Percentiles rank a stretch among this genome's conserved stretches.
phyloP scores from a whole-genome alignment of 2,113 vertebrate genomes.

The Motacilla tschutschensis region DNA sequence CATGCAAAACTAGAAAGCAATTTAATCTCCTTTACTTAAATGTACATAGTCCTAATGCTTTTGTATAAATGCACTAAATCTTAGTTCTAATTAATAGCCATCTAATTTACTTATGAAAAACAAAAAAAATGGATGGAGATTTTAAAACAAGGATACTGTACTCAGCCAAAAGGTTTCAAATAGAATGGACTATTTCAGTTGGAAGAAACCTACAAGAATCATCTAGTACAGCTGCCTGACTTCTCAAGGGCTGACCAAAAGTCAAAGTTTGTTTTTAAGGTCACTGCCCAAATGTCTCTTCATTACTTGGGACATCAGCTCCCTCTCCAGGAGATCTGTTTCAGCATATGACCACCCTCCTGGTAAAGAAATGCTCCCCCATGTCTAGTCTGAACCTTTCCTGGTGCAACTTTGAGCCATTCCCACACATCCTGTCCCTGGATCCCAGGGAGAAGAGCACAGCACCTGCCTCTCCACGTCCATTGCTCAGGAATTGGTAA shows the following conservation, averaged over 20 bases:
- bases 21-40: background rate
- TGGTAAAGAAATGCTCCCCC: background rate
- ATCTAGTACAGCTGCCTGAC: background rate
- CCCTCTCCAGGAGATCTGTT: background rate
- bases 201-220: background rate
- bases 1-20: background rate
- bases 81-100: background rate
- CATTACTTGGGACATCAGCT: too few species aligned
- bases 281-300: background rate
- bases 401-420: background rate
- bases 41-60: background rate
- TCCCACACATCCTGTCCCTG: rapidly evolving
- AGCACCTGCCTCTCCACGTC: background rate
- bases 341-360: background rate
- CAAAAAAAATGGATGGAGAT: background rate
- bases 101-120: background rate
- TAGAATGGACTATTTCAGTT: background rate
- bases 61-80: constrained; percentile 3
- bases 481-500: background rate
- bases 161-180: background rate
- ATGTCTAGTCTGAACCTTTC: background rate
- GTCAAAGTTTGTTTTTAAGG: background rate
- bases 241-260: background rate
- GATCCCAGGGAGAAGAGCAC: background rate
- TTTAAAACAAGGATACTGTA: background rate